Percentiles rank a stretch among this genome's conserved stretches.
Evolutionary conservation across 2,797 vertebrate species (phyloP).

Genomic region (Rhadinocentrus ornatus): DNA sequence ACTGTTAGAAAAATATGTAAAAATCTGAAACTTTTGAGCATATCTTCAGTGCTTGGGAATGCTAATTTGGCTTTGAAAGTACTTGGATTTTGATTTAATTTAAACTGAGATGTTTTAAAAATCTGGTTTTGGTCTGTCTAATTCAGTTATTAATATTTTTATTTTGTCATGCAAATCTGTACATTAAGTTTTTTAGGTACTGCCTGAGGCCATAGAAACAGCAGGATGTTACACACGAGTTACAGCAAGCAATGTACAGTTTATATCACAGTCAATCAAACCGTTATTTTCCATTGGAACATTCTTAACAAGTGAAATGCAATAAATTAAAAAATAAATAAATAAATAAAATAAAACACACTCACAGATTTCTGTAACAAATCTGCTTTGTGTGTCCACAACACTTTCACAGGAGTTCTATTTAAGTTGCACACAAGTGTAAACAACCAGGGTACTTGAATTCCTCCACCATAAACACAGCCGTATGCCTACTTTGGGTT

Average conservation of each 20-base stretch:
- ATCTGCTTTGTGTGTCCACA: background rate
- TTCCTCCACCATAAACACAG: slow-evolving; percentile 28
- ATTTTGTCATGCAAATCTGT: background rate
- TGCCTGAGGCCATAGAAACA: background rate
- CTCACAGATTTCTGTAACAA: background rate
- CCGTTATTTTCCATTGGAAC: background rate
- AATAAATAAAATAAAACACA: too few relatives aligned
- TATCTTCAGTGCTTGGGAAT: too few relatives aligned
- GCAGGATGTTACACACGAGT: background rate
- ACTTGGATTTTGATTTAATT: too few relatives aligned
- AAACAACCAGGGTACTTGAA: slow-evolving; percentile 36
- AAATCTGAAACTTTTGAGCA: too few relatives aligned
- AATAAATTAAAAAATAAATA: background rate
- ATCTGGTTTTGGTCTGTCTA: too few relatives aligned
- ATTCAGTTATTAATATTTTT: background rate
- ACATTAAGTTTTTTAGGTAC: background rate
- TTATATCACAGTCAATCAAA: background rate
- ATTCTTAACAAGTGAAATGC: background rate
- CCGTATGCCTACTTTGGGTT: background rate
- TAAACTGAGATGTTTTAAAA: too few relatives aligned
- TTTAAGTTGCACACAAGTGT: slow-evolving; percentile 19
- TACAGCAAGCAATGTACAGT: background rate
- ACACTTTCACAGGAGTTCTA: slow-evolving; percentile 38
- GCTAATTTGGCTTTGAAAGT: too few relatives aligned
- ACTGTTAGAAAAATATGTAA: too few relatives aligned